Percentiles rank a stretch among this genome's conserved stretches.
Evolutionary conservation across 2,113 vertebrate species (phyloP).

Genomic region (Otis tarda): DNA sequence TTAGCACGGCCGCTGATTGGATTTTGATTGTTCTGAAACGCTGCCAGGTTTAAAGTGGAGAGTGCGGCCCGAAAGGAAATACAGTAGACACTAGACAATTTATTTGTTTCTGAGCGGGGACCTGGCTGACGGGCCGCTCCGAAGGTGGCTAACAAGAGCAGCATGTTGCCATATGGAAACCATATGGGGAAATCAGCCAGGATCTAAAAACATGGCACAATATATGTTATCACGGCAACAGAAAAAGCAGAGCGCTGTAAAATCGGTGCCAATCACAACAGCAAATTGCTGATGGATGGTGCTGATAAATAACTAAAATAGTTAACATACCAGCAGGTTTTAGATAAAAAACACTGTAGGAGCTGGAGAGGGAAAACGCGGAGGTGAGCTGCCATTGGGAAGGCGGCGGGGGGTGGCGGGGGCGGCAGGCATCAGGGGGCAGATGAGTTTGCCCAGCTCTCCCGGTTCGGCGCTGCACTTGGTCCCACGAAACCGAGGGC

Average conservation of each 20-base stretch:
- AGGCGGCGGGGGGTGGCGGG: too few species aligned
- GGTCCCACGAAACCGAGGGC: rapidly evolving
- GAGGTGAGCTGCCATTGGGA: rapidly evolving
- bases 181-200: slow-evolving; percentile 45
- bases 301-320: neutral
- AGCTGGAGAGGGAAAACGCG: rapidly evolving
- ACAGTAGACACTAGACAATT: slow-evolving; percentile 72
- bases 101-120: slow-evolving; percentile 72
- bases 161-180: slow-evolving; percentile 70
- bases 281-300: neutral
- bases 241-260: neutral
- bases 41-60: slow-evolving; percentile 71
- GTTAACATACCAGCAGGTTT: neutral
- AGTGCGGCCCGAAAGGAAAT: slow-evolving; percentile 71
- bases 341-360: neutral
- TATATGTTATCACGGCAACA: neutral
- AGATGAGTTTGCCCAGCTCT: rapidly evolving
- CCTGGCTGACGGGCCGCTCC: slow-evolving; percentile 60
- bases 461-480: rapidly evolving
- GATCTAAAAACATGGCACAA: neutral
- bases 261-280: neutral
- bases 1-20: slow-evolving; percentile 65
- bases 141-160: slow-evolving; percentile 73
- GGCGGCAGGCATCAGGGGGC: rapidly evolving
- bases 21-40: slow-evolving; percentile 73